Evolutionary conservation across 2,113 vertebrate species (phyloP), one percentile per base, ranked within the genome.

Genomic region (Clinocottus analis): DNA sequence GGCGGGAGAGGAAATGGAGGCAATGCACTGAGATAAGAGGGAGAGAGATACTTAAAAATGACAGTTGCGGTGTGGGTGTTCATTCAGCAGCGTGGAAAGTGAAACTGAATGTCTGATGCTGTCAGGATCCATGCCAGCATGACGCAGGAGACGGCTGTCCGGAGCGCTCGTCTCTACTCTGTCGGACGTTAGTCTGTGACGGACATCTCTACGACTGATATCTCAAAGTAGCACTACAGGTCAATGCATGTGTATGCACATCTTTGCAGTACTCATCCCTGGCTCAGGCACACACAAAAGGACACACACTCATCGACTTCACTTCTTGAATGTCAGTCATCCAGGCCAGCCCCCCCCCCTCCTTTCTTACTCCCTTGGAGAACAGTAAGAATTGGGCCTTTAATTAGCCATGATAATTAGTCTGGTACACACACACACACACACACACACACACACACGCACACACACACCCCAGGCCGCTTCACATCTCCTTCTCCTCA

Each of bases 401-500:
- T 90, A 93, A 94, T 93, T 94, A 94, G 89, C 80, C 39, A 1
- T 12, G 78, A 80, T 93, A 93, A 94, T 94, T 93, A 92, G 90
- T 37, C 53, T 31, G n/a, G n/a, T n/a, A n/a, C 47, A 47, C 6
- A 45, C 35, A 58, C 47, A 12, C 10, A 29, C 14, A 62, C 53
- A 14, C 82, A 67, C 64, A 43, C 77, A 75, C 55, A 72, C 79
- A 55, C 59, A 62, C 53, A 14, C 82, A 67, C 64, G 37, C 77
- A 75, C 55, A 72, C 79, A 55, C 67, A 67, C 62, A 75, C 83
- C 56, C 81, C 78, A n/a, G n/a, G 69, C 59, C 77, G 55, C 64
- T 77, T 75, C 74, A 43, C 79, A 83, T 73, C 82, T 82, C 59
- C 69, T 58, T 31, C 65, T 81, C 72, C 5, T 83, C 45, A 69